Percentiles rank a stretch among this genome's conserved stretches.
These are phyloP conservation scores for Rhincodon typus DNA, from an alignment of 2,797 vertebrate species.

Conservation along the genomic window DNA sequence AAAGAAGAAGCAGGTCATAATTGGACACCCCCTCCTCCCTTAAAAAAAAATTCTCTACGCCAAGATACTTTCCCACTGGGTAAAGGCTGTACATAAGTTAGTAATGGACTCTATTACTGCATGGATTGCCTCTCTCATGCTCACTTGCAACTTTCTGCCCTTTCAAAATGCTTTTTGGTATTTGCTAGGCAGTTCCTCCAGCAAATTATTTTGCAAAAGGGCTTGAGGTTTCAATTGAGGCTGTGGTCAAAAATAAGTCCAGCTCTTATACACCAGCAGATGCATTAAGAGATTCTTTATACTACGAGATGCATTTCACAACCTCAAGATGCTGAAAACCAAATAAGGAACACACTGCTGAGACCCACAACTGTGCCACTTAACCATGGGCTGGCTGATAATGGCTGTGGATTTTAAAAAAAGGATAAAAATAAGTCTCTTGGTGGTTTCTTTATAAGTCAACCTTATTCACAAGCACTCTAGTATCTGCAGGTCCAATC, in stretches of 20 bases:
- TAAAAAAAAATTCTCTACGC: background rate
- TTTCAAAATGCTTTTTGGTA: background rate
- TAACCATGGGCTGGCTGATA: background rate
- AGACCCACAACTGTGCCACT: constrained; percentile 12
- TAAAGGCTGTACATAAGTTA: background rate
- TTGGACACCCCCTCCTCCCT: background rate
- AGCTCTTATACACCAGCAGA: background rate
- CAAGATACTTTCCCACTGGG: background rate
- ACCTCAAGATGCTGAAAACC: background rate
- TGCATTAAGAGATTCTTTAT: background rate
- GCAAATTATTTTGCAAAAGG: background rate
- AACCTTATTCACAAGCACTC: constrained; percentile 30
- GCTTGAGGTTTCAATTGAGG: background rate
- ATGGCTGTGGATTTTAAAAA: background rate
- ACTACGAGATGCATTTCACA: background rate
- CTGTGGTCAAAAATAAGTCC: background rate
- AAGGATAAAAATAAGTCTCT: background rate
- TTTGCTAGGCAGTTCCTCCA: background rate
- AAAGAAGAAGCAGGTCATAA: background rate
- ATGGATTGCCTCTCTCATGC: too few relatives aligned
- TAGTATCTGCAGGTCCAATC: background rate
- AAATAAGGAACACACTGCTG: background rate
- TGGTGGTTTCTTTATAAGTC: constrained; percentile 17
- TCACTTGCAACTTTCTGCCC: background rate
- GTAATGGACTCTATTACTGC: background rate